Evolutionary conservation across 2,888 invertebrate genomes (phyloP), one percentile per base, ranked within the genome.

Genomic region (Caenorhabditis sinica): DNA sequence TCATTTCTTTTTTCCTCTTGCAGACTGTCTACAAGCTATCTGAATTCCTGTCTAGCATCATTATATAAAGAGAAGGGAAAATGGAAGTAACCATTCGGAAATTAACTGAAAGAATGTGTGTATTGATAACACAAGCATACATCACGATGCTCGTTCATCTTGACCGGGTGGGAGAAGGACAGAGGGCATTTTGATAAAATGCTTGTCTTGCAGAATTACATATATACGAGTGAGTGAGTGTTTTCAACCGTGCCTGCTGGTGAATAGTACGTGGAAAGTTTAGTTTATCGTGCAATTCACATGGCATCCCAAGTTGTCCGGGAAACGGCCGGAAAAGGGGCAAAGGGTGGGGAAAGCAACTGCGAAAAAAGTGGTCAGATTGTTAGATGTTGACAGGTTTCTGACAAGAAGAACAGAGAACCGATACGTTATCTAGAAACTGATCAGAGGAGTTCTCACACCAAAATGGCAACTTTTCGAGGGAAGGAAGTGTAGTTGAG

Each of bases 231-330:
- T 40, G 40, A 49, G 1, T 13, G 33, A 30, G 17, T 49, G 30
- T 66, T 66, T 66, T 30, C 49, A 68, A 36, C 45, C 56, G 75
- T 73, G 63, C 61, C 51, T 73, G 73, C 33, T 65, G 51, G 56
- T 74, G 74, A 65, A 75, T 53, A 76, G 76, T 76, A 76, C 76
- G 76, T 76, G 76, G 45, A 56, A 58, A 76, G 72, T 58, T 15
- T n/a, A 13, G 33, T 33, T 28, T 20, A 20, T 17, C 60, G 60
- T 76, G 76, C 66, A 25, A 33, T 76, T 76, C 68, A 68, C 66
- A 60, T 76, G 76, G 45, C 30, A 56, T 33, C 43, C n/a, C 43
- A 56, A 43, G 68, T 45, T 76, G 66, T 76, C 76, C 76, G 53
- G 68, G 68, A 68, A 68, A 68, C 58, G 40, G 76, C n/a, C 8